These are phyloP conservation scores for Chionoecetes opilio DNA, from an alignment of 1,140 invertebrate species.

Conservation along the genomic window DNA sequence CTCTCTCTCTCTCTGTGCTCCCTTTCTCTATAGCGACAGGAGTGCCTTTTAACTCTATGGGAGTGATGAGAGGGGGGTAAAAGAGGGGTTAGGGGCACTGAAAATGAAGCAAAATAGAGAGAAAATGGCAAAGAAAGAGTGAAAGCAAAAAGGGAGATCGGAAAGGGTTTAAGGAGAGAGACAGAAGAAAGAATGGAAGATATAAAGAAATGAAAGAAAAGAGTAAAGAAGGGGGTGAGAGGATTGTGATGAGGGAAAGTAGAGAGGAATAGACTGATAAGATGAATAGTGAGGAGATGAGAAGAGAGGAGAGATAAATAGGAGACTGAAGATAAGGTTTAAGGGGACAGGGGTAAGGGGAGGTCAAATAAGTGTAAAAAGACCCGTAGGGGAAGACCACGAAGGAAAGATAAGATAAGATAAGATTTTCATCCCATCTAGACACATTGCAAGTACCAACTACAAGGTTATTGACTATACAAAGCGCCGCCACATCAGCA, in stretches of 20 bases:
- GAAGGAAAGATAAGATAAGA: neutral
- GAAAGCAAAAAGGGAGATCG: neutral
- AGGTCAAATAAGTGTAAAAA: neutral
- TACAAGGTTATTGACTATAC: no score
- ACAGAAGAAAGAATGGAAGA: neutral
- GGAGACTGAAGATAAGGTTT: neutral
- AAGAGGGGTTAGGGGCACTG: neutral
- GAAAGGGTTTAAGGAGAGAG: neutral
- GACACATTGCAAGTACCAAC: no score
- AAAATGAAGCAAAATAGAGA: neutral
- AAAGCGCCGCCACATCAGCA: no score
- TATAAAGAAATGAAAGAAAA: neutral
- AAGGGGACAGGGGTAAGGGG: neutral
- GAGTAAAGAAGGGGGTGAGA: neutral
- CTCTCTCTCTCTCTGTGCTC: neutral
- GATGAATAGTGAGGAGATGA: neutral
- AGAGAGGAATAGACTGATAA: neutral
- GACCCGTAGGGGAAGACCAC: neutral
- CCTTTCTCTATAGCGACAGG: neutral
- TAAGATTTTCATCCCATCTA: no score
- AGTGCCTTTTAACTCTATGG: conserved; percentile 3
- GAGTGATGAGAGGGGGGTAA: neutral
- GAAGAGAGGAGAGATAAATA: neutral
- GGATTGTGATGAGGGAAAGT: neutral
- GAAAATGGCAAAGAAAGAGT: neutral